phyloP scores from a whole-genome alignment of 2,113 vertebrate species.

The Notothenia coriiceps region DNA sequence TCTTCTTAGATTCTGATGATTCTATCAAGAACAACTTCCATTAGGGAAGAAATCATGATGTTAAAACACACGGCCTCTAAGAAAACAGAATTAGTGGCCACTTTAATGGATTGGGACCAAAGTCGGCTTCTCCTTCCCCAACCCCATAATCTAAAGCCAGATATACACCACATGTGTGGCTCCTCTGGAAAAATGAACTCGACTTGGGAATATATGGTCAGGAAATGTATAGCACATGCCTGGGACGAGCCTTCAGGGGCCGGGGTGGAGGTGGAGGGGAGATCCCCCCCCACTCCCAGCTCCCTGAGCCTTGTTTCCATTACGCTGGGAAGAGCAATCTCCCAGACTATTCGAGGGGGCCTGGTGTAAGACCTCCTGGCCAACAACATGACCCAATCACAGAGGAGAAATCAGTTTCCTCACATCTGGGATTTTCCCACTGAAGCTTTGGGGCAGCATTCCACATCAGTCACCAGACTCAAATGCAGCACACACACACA shows the following conservation, averaged over 20 bases:
- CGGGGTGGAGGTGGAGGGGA: constrained; percentile 52
- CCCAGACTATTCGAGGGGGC: constrained; percentile 65
- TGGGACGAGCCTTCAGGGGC: constrained; percentile 78
- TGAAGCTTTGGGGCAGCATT: constrained; percentile 65
- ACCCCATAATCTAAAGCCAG: constrained; percentile 75
- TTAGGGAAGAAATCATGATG: constrained; percentile 39
- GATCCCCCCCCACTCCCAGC: constrained; percentile 48
- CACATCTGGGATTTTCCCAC: constrained; percentile 80
- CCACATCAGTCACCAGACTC: constrained; percentile 70
- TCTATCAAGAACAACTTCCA: constrained; percentile 25
- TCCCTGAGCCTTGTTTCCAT: constrained; percentile 82
- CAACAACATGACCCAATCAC: constrained; percentile 68
- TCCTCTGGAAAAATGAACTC: constrained; percentile 83
- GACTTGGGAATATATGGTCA: constrained; percentile 84
- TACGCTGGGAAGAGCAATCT: constrained; percentile 80
- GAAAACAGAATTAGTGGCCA: constrained; percentile 76
- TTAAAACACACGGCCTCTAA: constrained; percentile 42
- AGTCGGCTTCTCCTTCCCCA: constrained; percentile 62
- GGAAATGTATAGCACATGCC: constrained; percentile 87
- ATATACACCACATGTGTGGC: constrained; percentile 83
- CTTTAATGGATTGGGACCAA: constrained; percentile 71
- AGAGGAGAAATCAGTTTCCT: constrained; percentile 66
- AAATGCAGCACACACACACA: constrained; percentile 34
- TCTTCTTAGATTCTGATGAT: constrained; percentile 29
- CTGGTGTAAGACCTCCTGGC: constrained; percentile 75